phyloP scores from a whole-genome alignment of 2,888 invertebrate genomes.

The Aspidapion aeneum region DNA sequence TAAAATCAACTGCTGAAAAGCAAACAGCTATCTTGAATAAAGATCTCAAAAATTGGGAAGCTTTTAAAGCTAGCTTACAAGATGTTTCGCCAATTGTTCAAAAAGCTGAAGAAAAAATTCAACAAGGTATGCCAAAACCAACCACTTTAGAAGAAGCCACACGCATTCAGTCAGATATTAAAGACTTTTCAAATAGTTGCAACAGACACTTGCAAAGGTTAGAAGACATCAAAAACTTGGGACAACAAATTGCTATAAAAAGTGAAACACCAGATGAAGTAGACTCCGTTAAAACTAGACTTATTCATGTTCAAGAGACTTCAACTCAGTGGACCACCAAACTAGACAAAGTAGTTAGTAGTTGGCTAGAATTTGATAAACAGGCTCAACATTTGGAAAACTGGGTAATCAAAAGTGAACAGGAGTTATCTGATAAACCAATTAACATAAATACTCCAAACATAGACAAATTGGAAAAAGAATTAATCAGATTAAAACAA shows the following conservation, averaged over 20 bases:
- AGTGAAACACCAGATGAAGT: constrained; percentile 79
- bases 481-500: constrained; percentile 72
- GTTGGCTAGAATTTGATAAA: constrained; percentile 79
- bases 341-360: constrained; percentile 71
- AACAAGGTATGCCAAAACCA: constrained; percentile 70
- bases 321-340: constrained; percentile 76
- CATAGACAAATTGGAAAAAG: constrained; percentile 71
- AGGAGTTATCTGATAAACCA: constrained; percentile 56
- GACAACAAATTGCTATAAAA: constrained; percentile 71
- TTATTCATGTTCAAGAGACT: constrained; percentile 79
- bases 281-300: constrained; percentile 77
- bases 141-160: constrained; percentile 77
- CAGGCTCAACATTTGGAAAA: constrained; percentile 72
- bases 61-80: constrained; percentile 74
- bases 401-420: constrained; percentile 72
- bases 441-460: constrained; percentile 66
- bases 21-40: constrained; percentile 72
- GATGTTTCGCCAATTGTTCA: constrained; percentile 88
- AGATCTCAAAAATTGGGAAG: constrained; percentile 81
- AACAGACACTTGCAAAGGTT: constrained; percentile 72
- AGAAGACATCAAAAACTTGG: constrained; percentile 68
- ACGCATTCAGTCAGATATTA: constrained; percentile 68
- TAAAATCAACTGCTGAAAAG: constrained; percentile 72
- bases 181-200: constrained; percentile 72
- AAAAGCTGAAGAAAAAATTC: constrained; percentile 78